phyloP scores from a whole-genome alignment of 2,888 invertebrate genomes.

The Andrena flavipes region DNA sequence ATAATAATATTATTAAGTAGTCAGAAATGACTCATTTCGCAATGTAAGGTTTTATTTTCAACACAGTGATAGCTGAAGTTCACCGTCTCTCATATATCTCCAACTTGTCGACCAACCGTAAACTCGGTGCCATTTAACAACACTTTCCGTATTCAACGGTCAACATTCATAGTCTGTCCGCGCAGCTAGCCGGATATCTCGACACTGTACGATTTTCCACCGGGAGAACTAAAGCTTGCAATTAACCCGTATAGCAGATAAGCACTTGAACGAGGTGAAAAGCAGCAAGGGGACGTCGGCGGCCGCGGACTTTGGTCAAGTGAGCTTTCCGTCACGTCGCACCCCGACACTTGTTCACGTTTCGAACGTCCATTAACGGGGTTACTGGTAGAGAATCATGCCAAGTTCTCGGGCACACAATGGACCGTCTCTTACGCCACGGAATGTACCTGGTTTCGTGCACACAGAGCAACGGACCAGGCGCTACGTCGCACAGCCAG shows the following conservation, averaged over 20 bases:
- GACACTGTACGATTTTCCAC: conserved; percentile 5
- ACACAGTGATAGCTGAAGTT: too few species aligned
- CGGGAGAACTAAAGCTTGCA: conserved; percentile 60
- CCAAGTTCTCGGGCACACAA: conserved; percentile 45
- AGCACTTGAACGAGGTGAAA: conserved; percentile 48
- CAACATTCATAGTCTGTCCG: neutral
- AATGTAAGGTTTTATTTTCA: too few species aligned
- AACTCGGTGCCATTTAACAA: too few species aligned
- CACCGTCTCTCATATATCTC: too few species aligned
- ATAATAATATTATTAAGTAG: too few species aligned
- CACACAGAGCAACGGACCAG: neutral
- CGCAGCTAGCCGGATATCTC: conserved; percentile 7
- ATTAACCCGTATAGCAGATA: conserved; percentile 66
- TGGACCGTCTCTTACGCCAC: neutral
- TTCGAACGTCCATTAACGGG: conserved; percentile 51
- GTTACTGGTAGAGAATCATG: conserved; percentile 24
- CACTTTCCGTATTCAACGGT: neutral
- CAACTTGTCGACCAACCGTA: too few species aligned
- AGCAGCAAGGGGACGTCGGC: conserved; percentile 20
- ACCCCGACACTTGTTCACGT: conserved; percentile 52
- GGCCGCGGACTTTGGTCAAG: conserved; percentile 55
- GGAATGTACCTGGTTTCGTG: neutral
- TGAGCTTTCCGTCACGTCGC: conserved; percentile 57
- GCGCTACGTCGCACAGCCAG: too few species aligned
- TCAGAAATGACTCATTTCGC: too few species aligned